phyloP scores from a whole-genome alignment of 2,888 invertebrate genomes.

The Cylindroiulus punctatus region DNA sequence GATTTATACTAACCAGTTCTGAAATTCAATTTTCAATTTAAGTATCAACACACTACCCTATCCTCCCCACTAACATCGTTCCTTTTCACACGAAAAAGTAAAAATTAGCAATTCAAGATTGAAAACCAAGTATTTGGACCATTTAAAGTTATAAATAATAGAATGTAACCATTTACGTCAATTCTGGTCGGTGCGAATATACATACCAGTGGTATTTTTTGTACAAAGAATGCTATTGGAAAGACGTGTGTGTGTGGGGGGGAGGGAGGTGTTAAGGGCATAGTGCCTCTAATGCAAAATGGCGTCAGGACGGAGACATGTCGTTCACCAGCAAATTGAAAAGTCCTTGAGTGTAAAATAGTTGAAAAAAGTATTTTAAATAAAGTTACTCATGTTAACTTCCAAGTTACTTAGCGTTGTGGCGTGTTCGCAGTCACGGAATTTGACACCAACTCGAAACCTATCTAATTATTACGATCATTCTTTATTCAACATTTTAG shows the following conservation, averaged over 20 bases:
- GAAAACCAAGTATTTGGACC: not conserved
- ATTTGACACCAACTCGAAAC: not conserved
- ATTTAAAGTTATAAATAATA: slow-evolving; percentile 39
- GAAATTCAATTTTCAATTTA: not conserved
- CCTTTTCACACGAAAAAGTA: not conserved
- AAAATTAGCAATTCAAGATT: too few species aligned
- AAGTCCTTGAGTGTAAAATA: not conserved
- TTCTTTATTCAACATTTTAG: too few species aligned
- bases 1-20: not conserved
- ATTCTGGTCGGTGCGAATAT: not conserved
- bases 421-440: not conserved
- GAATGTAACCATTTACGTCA: slow-evolving; percentile 29
- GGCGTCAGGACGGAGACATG: too few species aligned
- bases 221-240: not conserved
- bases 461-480: not conserved
- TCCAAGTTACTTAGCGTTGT: not conserved
- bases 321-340: not conserved
- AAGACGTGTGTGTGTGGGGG: too few species aligned
- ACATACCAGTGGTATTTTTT: not conserved
- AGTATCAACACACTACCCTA: not conserved
- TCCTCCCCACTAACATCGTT: not conserved
- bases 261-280: too few species aligned
- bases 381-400: not conserved
- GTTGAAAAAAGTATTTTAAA: not conserved
- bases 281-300: too few species aligned